phyloP scores from a whole-genome alignment of 1,140 invertebrate species.

The Drosophila tsacasi region DNA sequence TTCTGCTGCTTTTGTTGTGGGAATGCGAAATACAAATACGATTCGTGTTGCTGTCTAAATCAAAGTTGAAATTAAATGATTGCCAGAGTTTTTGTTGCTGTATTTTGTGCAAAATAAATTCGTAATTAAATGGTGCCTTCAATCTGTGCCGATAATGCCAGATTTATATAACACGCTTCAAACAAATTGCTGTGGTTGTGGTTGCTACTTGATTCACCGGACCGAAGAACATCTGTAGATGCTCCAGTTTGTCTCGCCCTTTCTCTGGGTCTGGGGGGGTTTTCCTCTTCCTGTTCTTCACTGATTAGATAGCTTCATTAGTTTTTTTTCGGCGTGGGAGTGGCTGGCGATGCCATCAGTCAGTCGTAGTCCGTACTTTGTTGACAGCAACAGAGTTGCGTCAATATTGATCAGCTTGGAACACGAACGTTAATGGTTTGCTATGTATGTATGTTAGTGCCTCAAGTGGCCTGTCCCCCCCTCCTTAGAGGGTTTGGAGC shows the following conservation, averaged over 20 bases:
- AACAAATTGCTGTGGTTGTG: conserved; percentile 22
- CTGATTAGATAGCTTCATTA: conserved; percentile 44
- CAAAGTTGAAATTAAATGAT: conserved; percentile 34
- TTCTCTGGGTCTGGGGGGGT: not conserved
- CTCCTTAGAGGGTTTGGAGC: not conserved
- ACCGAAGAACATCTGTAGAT: not conserved
- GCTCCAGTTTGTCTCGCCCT: conserved; percentile 9
- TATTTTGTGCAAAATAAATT: conserved; percentile 35
- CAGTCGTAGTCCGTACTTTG: conserved; percentile 22
- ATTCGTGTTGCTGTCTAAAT: conserved; percentile 41
- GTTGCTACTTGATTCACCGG: conserved; percentile 2
- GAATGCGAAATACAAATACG: conserved; percentile 24
- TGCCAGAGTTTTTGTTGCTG: conserved; percentile 10
- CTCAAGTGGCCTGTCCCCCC: not conserved
- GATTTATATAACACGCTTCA: conserved; percentile 29
- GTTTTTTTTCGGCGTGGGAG: conserved; percentile 15
- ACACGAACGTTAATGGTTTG: conserved; percentile 32
- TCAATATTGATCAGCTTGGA: conserved; percentile 45
- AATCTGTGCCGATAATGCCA: conserved; percentile 38
- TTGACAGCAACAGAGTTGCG: conserved; percentile 44
- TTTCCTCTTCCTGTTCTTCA: conserved; percentile 12
- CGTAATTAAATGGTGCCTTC: conserved; percentile 42
- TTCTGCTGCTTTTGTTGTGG: conserved; percentile 27
- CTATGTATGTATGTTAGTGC: not conserved
- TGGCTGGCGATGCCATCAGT: conserved; percentile 8